These are phyloP conservation scores for Phymatocera aterrima DNA, from an alignment of 2,888 invertebrate species.

Conservation along the genomic window DNA sequence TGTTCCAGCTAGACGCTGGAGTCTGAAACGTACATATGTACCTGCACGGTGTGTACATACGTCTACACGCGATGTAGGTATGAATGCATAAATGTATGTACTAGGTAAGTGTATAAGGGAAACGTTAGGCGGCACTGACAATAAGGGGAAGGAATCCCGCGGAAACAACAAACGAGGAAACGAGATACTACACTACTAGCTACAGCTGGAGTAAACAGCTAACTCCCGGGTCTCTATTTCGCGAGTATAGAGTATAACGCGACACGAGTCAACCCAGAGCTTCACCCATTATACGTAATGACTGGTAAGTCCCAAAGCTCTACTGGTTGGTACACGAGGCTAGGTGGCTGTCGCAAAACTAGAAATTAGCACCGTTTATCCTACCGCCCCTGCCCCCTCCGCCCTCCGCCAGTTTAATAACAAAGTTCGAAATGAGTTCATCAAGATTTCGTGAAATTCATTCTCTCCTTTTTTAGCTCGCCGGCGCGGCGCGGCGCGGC, in stretches of 20 bases:
- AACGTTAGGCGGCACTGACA: slow-evolving; percentile 22
- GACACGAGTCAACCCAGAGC: slow-evolving; percentile 33
- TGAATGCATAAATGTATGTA: neutral
- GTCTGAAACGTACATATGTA: neutral
- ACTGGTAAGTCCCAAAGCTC: slow-evolving; percentile 29
- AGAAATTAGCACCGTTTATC: slow-evolving; percentile 54
- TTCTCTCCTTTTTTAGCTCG: slow-evolving; percentile 48
- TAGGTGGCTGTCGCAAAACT: slow-evolving; percentile 46
- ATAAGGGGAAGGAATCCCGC: slow-evolving; percentile 11
- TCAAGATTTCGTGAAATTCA: slow-evolving; percentile 60
- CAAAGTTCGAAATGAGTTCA: slow-evolving; percentile 59
- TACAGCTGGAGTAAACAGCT: slow-evolving; percentile 19
- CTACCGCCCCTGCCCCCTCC: too few species aligned
- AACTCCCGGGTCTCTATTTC: slow-evolving; percentile 29
- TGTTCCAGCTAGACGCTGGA: too few species aligned
- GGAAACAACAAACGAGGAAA: slow-evolving; percentile 16
- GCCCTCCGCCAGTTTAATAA: slow-evolving; percentile 56
- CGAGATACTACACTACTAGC: slow-evolving; percentile 8
- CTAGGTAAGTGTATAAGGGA: neutral
- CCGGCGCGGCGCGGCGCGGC: too few species aligned
- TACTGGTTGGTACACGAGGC: neutral
- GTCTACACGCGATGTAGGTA: neutral
- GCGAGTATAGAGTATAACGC: neutral
- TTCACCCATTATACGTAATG: slow-evolving; percentile 41
- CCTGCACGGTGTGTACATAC: neutral